Percentiles rank a stretch among this genome's conserved stretches.
Conservation (phyloP, 2,113 vertebrate genomes). For the Dicentrarchus labrax region DNA sequence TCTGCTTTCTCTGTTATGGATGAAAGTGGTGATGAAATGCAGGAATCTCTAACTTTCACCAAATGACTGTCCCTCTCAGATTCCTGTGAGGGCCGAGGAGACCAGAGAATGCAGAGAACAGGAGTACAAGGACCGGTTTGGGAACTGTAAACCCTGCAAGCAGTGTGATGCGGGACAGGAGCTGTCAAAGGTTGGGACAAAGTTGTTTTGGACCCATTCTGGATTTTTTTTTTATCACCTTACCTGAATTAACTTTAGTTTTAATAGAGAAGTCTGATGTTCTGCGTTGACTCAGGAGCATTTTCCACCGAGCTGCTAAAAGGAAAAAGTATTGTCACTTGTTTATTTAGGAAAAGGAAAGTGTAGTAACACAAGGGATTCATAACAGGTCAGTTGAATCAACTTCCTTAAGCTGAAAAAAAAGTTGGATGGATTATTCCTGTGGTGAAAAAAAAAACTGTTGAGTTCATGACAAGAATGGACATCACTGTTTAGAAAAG, state of each 20-base stretch:
- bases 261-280: not conserved
- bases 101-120: conserved; percentile 93
- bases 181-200: conserved; percentile 90
- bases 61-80: conserved; percentile 77
- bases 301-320: not conserved
- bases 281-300: not conserved
- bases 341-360: conserved; percentile 47
- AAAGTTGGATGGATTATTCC: conserved; percentile 9
- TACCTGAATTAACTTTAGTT: not conserved
- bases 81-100: conserved; percentile 87
- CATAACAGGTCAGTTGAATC: conserved; percentile 28
- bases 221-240: not conserved
- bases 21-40: conserved; percentile 61
- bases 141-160: conserved; percentile 91
- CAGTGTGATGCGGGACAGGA: conserved; percentile 98
- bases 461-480: conserved; percentile 54
- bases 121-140: conserved; percentile 90
- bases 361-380: conserved; percentile 35
- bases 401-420: conserved; percentile 41
- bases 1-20: conserved; percentile 46
- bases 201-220: not conserved
- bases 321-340: conserved; percentile 22
- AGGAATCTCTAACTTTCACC: conserved; percentile 67
- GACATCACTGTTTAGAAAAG: conserved; percentile 64
- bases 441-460: conserved; percentile 13